These are phyloP conservation scores for Mythimna lalbum DNA, from an alignment of 2,888 invertebrate genomes.

Conservation along the genomic window DNA sequence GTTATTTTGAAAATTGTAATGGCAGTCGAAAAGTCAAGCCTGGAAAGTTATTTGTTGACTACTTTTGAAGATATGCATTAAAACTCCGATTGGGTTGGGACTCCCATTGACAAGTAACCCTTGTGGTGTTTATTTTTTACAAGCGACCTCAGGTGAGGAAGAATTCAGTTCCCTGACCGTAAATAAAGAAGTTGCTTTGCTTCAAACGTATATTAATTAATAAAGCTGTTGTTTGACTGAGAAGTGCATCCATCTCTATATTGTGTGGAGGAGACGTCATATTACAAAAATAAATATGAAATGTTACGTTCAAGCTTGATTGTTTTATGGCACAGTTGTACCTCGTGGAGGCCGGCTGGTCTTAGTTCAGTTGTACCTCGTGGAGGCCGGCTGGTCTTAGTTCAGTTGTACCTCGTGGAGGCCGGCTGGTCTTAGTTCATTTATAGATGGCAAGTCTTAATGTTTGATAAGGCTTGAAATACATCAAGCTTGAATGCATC, in stretches of 20 bases:
- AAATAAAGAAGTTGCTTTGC: neutral
- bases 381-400: no score
- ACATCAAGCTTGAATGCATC: conserved; percentile 32
- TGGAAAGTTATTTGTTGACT: neutral
- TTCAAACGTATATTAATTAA: neutral
- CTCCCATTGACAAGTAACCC: neutral
- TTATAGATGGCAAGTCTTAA: neutral
- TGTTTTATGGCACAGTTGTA: neutral
- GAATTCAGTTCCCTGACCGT: neutral
- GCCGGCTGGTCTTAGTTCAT: neutral
- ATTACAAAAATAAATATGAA: neutral
- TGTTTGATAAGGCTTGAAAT: neutral
- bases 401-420: neutral
- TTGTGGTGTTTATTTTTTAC: neutral
- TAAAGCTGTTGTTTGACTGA: neutral
- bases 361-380: neutral
- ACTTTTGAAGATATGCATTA: neutral
- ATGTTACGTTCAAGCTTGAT: conserved; percentile 23
- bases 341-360: neutral
- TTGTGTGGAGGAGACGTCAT: conserved; percentile 13
- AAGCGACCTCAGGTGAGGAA: neutral
- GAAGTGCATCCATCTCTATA: neutral
- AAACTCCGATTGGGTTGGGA: neutral
- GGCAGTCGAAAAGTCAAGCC: no score
- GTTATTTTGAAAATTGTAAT: no score